Conservation (phyloP, 2,113 vertebrate genomes). For the Hydrolagus affinis region DNA sequence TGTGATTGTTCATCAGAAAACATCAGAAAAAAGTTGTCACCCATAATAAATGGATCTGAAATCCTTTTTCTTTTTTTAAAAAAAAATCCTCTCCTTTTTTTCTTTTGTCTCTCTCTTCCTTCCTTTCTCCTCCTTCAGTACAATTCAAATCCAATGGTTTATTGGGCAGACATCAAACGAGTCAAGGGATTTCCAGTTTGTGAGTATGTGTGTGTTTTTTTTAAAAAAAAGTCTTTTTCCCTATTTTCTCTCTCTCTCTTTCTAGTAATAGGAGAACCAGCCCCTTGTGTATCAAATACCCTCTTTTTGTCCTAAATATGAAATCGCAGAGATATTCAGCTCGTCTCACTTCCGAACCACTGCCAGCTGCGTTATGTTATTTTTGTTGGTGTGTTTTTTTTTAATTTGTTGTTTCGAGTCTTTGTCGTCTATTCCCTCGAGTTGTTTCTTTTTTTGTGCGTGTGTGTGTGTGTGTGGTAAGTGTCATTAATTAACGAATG, state of each 20-base stretch:
- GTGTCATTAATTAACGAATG: no score
- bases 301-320: slow-evolving; percentile 76
- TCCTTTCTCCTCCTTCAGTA: no score
- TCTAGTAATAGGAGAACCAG: slow-evolving; percentile 88
- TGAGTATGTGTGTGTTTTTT: slow-evolving; percentile 41
- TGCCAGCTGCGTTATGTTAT: slow-evolving; percentile 69
- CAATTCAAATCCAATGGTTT: background rate
- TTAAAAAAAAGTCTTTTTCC: no score
- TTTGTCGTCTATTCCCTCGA: background rate
- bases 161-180: background rate
- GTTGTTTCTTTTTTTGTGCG: no score
- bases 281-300: slow-evolving; percentile 77
- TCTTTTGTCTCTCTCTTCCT: no score
- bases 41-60: background rate
- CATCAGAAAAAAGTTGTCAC: slow-evolving; percentile 16
- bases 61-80: background rate
- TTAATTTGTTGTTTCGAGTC: slow-evolving; percentile 57
- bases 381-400: slow-evolving; percentile 43
- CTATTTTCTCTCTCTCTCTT: no score
- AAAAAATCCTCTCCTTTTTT: no score
- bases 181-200: slow-evolving; percentile 30
- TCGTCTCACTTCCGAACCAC: slow-evolving; percentile 83
- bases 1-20: background rate
- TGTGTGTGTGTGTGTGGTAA: no score
- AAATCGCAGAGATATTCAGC: slow-evolving; percentile 85